These are phyloP conservation scores for Anagrus nilaparvatae DNA, from an alignment of 1,140 invertebrate genomes.

Conservation along the genomic window DNA sequence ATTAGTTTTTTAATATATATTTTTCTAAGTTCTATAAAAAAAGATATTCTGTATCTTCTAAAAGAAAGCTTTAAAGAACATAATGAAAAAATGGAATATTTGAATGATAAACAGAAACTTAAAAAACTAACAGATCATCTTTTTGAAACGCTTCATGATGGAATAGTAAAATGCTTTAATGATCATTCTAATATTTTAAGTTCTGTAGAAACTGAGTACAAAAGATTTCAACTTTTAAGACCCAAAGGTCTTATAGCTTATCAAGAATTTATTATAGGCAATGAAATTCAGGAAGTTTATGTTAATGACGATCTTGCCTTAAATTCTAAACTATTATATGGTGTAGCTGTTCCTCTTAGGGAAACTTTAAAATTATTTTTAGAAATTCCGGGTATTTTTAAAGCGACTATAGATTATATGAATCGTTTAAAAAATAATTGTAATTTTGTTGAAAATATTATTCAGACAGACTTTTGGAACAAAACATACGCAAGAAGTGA, in stretches of 20 bases:
- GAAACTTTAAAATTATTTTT: constrained; percentile 5
- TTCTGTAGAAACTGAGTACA: not conserved
- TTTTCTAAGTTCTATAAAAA: too few relatives aligned
- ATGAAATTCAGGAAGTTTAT: not conserved
- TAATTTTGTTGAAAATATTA: not conserved
- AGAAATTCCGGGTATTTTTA: constrained; percentile 6
- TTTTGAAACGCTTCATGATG: too few relatives aligned
- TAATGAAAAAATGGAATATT: too few relatives aligned
- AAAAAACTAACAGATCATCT: too few relatives aligned
- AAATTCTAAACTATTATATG: not conserved
- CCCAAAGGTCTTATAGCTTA: not conserved
- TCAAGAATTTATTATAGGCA: constrained; percentile 3
- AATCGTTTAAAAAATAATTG: not conserved
- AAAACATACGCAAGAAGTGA: not conserved
- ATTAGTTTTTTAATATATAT: too few relatives aligned
- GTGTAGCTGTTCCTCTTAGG: not conserved
- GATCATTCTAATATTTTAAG: not conserved
- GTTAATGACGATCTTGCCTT: not conserved
- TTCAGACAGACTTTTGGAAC: constrained; percentile 1
- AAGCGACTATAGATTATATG: not conserved
- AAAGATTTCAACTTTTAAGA: not conserved
- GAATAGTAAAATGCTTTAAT: constrained; percentile 2
- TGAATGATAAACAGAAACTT: too few relatives aligned
- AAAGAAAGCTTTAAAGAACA: too few relatives aligned
- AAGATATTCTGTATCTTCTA: too few relatives aligned